Base-by-base conservation (phyloP, 2,888 invertebrate species). In the Macrophya alboannulata region DNA sequence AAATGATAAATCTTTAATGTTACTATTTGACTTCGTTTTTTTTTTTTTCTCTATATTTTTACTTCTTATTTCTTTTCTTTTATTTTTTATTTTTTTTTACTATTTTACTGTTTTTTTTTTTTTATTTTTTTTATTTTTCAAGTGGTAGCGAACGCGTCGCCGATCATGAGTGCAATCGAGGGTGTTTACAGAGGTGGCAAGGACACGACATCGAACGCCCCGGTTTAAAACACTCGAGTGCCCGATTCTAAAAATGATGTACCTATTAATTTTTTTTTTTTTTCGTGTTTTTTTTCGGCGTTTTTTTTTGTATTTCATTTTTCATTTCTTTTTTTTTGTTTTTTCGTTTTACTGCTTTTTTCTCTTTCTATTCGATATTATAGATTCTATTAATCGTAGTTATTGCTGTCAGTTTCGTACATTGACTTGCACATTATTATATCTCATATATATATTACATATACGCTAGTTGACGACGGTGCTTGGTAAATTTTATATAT, bases 351-450 rank as follows among this genome's bases (percentile, higher is more conserved):
- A 1, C 31, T n/a, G 25, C 21, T 48, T 51, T 76, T 48, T 59
- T 17, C 59, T 51, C 37, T 51, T n/a, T 71, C 68, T 83, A 83
- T 48, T 83, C 83, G 68, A 51, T 31, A 25, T 71, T n/a, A n/a
- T n/a, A 40, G 40, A 43, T 21, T 62, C 81, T 81, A 81, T 62
- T 62, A 68, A 83, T 83, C 25, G 37, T 83, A 83, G 48, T 83
- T 83, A 83, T 83, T 83, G 83, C 83, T 83, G 83, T 83, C 37
- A 25, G 65, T 83, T 83, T 68, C 68, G 25, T 48, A 83, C 71
- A 71, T 83, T 48, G 83, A 83, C 68, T 65, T 81, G 59, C 62
- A 59, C 9, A 62, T 62, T n/a, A n/a, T n/a, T n/a, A n/a, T n/a
- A n/a, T n/a, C n/a, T n/a, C n/a, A n/a, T n/a, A n/a, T n/a, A 25